Base-by-base conservation (phyloP, 1,140 invertebrate species). In the Phortica variegata region DNA sequence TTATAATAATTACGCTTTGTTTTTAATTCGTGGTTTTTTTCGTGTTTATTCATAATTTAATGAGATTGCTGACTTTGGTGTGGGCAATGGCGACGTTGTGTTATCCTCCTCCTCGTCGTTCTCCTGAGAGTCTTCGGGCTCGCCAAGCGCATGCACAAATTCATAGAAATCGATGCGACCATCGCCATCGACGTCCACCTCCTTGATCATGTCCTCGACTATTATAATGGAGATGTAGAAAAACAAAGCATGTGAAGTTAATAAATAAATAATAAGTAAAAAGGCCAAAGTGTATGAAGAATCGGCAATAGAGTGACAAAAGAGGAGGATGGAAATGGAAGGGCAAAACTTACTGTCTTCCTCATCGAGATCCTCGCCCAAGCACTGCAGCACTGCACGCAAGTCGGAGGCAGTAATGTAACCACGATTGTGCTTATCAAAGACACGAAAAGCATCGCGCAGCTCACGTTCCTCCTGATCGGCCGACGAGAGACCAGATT, bases 141-240 rank as follows among this genome's bases (percentile, higher is more conserved):
- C 88, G 0, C 89, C 89, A 12, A 93, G 78, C 3, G 89, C 90
- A 61, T 88, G 84, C 1, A 88, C 90, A 76, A 92, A 93, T 81
- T 92, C 90, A 60, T 91, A 87, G 77, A 93, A 93, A 77, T 93
- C 89, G 55, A 93, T 93, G 56, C 89, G 81, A 6, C 90, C 90
- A 72, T 93, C 90, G 3, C 90, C 90, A 71, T 93, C 89, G 10
- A 91, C 89, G 73, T 93, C 90, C 4, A 93, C 90, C 79, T 93
- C 90, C 74, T 91, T 90, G 60, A 93, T 93, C 90, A 93, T 93
- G 65, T 92, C 90, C 77, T 93, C 90, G 75, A 93, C 90, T 91
- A 79, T 33, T 86, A 12, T n/a, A 20, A 15, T 16, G 1, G 83
- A 54, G 61, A 54, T 63, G 10, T 9, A 7, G 10, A 47, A 18